Evolutionary conservation across 2,888 invertebrate genomes (phyloP), one percentile per base, ranked within the genome.

Genomic region (Clepsis dumicolana): DNA sequence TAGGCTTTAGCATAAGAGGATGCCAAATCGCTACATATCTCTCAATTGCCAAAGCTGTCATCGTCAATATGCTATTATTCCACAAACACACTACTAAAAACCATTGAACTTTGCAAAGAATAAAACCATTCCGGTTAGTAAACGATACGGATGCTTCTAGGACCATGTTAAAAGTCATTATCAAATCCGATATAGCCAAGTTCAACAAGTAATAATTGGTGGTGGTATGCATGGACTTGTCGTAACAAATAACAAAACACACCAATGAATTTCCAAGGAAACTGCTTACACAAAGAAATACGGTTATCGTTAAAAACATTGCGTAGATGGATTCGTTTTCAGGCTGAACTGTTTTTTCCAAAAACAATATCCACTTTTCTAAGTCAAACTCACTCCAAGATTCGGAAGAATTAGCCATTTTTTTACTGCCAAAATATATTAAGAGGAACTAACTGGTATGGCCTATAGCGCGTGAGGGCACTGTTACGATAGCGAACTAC

Each of bases 1-100:
- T 59, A 16, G 50, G 24, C 38, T 65, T 59, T 4, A 65, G 16
- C 25, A 24, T 52, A 24, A 59, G 57, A 14, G 65, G 57, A 38
- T 50, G 44, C 24, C 65, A 65, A 50, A 65, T 35, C 0, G 65
- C 78, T 73, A 53, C 76, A 77, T 0, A 71, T 70, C 10, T 79
- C 75, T 71, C 80, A 68, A 1, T 71, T 70, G 12, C 73, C 16
- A 65, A 38, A 18, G 65, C 54, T 1, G 65, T 50, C 65, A 65
- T 57, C 32, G 57, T 65, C 25, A 65, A 38, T 12, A 65, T 52
- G 18, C 65, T 50, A 12, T 57, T 29, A 27, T 65, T 65, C 65
- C 65, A 65, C 27, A 59, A 59, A 14, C 50, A 59, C 25, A 59
- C 24, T n/a, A 12, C 25, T n/a, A 50, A 38, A 65, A 65, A 65